Evolutionary conservation across 1,140 invertebrate genomes (phyloP), one percentile per base, ranked within the genome.

Genomic region (Bombus sylvicola): DNA sequence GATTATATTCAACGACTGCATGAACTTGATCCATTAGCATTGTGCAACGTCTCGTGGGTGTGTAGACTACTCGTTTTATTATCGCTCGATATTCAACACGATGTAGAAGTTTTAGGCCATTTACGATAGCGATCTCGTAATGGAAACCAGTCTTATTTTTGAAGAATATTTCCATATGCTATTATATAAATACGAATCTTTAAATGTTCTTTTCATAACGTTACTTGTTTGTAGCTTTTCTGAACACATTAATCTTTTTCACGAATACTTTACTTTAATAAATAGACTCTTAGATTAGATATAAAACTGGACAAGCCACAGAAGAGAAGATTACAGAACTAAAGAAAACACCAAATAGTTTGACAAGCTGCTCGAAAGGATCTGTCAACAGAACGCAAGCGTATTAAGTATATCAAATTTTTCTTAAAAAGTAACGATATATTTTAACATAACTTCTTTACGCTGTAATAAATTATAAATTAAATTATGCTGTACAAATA

Each of bases 11-110:
- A 47, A 72, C 76, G 47, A 28, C 66, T 34, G 53, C 53, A 57
- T 84, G 83, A 84, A 84, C 83, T 79, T 84, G 75, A 84, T 84
- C 82, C 64, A 84, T 84, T 84, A 84, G 66, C 22, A 84, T 84
- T 84, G 83, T 79, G 83, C 66, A 84, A 84, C 2, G 43, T 18
- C 5, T 69, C 47, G 66, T 62, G 53, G 39, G 75, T 71, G 66
- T 18, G 75, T 72, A 71, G 47, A 25, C 66, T 78, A 71, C 75
- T 84, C 53, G 66, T 84, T 83, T 84, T 79, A 57, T 66, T 12
- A 15, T 37, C 31, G 41, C 8, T 22, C 37, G 34, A 62, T 69
- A 57, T 83, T 57, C 69, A 57, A 71, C n/a, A 1, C 47, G 28
- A 10, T 62, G 28, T n/a, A 62, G 28, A n/a, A 62, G 59, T 62